A percentile compares a stretch with the other conserved stretches of the same genome.
Conservation (phyloP, 2,888 invertebrate species). For the Ditylenchus weischeri region DNA sequence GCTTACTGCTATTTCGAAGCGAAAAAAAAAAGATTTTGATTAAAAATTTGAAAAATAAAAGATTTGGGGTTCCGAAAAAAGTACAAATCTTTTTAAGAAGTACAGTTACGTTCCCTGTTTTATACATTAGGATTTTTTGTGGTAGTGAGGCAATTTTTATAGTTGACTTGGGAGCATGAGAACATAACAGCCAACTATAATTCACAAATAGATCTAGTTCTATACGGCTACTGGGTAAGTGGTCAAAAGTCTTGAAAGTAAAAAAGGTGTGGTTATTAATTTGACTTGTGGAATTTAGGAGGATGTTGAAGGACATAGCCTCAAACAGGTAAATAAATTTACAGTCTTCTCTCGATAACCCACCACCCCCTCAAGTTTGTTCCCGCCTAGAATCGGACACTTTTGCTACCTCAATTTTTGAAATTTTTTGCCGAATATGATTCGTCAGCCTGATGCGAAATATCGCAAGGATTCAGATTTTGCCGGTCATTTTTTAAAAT, state of each 20-base stretch:
- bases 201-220: slow-evolving; percentile 33
- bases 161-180: slow-evolving; percentile 36
- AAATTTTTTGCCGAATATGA: too few species aligned
- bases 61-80: too few species aligned
- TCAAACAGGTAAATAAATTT: slow-evolving; percentile 28
- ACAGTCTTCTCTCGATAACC: background rate
- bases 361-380: background rate
- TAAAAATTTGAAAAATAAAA: too few species aligned
- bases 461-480: too few species aligned
- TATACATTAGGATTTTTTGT: background rate
- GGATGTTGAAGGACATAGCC: slow-evolving; percentile 36
- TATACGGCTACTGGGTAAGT: slow-evolving; percentile 46
- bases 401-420: too few species aligned
- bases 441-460: too few species aligned
- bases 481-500: too few species aligned
- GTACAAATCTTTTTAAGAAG: too few species aligned
- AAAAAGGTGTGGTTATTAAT: slow-evolving; percentile 23
- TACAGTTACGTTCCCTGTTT: too few species aligned
- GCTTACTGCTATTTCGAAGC: too few species aligned
- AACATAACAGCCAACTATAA: slow-evolving; percentile 44
- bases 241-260: slow-evolving; percentile 30
- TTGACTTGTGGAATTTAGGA: slow-evolving; percentile 17
- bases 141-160: background rate
- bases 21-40: too few species aligned
- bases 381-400: too few species aligned